Evolutionary conservation across 2,888 invertebrate species (phyloP).

Genomic region (Eilema depressum): DNA sequence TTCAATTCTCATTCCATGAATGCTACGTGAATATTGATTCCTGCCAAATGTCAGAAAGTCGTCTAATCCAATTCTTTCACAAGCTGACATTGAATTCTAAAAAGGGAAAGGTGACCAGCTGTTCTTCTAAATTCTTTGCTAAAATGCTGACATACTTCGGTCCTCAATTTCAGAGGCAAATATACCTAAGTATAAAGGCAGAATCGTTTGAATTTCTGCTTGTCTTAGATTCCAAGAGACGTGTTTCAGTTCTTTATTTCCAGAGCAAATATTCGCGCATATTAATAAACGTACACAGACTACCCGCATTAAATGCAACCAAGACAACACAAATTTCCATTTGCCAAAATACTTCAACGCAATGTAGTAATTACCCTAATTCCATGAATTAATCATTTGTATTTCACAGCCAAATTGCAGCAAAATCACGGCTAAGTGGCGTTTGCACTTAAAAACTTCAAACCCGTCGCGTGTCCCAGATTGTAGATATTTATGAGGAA

Average conservation of each 20-base stretch:
- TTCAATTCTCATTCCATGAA: neutral
- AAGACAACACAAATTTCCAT: neutral
- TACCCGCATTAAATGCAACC: neutral
- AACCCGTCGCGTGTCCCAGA: neutral
- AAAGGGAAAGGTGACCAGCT: too few relatives aligned
- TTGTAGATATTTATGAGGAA: neutral
- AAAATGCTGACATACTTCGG: too few relatives aligned
- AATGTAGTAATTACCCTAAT: slow-evolving; percentile 4
- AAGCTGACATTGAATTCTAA: too few relatives aligned
- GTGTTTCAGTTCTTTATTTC: neutral
- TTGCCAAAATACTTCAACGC: neutral
- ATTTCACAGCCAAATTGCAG: neutral
- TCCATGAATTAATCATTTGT: neutral
- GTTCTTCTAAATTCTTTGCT: too few relatives aligned
- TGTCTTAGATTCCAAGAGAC: neutral
- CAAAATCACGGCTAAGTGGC: neutral
- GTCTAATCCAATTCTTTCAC: too few relatives aligned
- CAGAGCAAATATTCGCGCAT: neutral
- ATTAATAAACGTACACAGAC: neutral
- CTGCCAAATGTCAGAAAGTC: neutral
- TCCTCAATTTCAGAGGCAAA: too few relatives aligned
- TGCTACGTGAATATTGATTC: neutral
- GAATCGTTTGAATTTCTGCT: neutral
- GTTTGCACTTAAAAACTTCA: neutral
- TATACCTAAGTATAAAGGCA: too few relatives aligned